These are phyloP conservation scores for Bufo bufo DNA, from an alignment of 2,113 vertebrate genomes.

Conservation along the genomic window DNA sequence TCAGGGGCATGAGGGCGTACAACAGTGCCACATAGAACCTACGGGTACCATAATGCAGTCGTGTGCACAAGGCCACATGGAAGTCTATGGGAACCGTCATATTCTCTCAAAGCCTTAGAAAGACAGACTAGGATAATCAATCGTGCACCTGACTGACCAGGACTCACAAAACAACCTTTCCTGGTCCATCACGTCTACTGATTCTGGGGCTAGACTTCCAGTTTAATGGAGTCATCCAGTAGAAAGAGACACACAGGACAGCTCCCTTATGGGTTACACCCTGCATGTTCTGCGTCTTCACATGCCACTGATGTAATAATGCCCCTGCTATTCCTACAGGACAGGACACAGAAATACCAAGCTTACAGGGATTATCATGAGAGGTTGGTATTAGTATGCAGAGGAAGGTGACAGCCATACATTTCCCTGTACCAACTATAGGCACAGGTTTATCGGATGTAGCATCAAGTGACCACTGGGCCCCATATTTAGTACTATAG, in stretches of 20 bases:
- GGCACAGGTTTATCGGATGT: too few relatives aligned
- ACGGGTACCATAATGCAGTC: not conserved
- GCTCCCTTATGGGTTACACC: not conserved
- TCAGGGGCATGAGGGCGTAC: too few relatives aligned
- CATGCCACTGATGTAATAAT: not conserved
- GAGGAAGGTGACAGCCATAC: slow-evolving; percentile 20
- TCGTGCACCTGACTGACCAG: not conserved
- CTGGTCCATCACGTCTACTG: not conserved
- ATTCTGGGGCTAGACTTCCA: not conserved
- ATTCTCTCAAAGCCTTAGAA: not conserved
- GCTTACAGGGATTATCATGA: slow-evolving; percentile 40
- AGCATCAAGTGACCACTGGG: not conserved
- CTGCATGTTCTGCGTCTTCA: not conserved
- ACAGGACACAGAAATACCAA: slow-evolving; percentile 15
- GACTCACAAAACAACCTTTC: not conserved
- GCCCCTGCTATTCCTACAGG: not conserved
- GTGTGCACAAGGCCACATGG: not conserved
- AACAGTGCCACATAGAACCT: not conserved
- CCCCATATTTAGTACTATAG: too few relatives aligned
- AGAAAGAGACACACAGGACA: not conserved
- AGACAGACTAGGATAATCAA: not conserved
- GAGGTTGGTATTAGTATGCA: slow-evolving; percentile 7
- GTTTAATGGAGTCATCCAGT: not conserved
- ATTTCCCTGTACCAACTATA: too few relatives aligned
- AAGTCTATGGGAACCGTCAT: not conserved